Evolutionary conservation across 2,888 invertebrate species (phyloP).

Genomic region (Sarcophaga variegata): DNA sequence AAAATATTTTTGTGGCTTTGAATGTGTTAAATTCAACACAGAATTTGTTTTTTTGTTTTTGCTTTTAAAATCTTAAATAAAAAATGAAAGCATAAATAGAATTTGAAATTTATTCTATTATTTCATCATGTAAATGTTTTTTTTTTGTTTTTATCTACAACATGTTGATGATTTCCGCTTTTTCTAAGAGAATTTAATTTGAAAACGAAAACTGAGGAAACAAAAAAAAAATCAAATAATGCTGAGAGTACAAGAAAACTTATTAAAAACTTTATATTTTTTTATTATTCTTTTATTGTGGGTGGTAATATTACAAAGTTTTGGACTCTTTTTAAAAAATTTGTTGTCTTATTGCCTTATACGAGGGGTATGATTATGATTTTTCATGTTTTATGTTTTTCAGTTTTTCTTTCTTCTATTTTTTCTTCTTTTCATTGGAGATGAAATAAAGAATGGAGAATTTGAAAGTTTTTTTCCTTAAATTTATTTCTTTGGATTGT

Average conservation of each 20-base stretch:
- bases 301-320: constrained; percentile 22
- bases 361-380: no score
- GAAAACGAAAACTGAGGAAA: background rate
- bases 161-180: constrained; percentile 9
- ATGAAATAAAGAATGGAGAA: no score
- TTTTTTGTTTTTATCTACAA: background rate
- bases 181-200: constrained; percentile 8
- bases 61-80: background rate
- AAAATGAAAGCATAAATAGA: background rate
- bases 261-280: constrained; percentile 26
- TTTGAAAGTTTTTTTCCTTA: no score
- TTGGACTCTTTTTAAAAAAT: background rate
- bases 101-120: constrained; percentile 34
- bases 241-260: constrained; percentile 38
- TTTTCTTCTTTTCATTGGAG: no score
- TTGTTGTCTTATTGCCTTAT: no score
- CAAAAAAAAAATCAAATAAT: background rate
- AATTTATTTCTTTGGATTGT: no score
- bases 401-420: no score
- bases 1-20: background rate
- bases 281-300: background rate
- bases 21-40: constrained; percentile 16
- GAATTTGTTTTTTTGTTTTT: no score
- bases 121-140: constrained; percentile 2
- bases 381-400: no score